phyloP scores from a whole-genome alignment of 2,113 vertebrate species.

The Corythaixoides concolor region DNA sequence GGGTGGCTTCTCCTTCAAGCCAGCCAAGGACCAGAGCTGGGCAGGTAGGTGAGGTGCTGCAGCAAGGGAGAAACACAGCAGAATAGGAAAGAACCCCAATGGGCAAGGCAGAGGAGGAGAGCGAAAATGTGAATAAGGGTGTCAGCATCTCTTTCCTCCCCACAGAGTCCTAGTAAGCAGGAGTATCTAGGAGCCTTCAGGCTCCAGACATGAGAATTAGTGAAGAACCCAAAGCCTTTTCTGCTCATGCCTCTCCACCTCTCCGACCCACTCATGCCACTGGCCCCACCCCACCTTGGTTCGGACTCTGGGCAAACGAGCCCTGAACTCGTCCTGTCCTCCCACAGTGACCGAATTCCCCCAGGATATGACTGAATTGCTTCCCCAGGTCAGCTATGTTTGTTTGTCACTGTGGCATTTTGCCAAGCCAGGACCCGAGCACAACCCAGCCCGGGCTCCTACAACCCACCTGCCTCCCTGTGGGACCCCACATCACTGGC shows the following conservation, averaged over 20 bases:
- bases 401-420: not conserved
- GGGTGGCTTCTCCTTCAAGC: not conserved
- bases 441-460: not conserved
- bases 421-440: not conserved
- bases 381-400: not conserved
- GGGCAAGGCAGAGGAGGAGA: not conserved
- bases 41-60: not conserved
- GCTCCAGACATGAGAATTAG: not conserved
- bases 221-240: not conserved
- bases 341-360: not conserved
- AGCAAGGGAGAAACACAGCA: not conserved
- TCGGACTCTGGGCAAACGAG: not conserved
- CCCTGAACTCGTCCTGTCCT: not conserved
- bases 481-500: not conserved
- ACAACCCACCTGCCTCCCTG: not conserved
- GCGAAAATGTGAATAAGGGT: not conserved
- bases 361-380: not conserved
- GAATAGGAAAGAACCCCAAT: not conserved
- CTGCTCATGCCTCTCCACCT: not conserved
- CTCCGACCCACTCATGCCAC: fast-evolving
- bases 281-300: not conserved
- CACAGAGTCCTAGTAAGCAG: not conserved
- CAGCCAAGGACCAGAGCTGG: not conserved
- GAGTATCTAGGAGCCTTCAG: not conserved
- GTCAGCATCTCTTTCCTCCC: not conserved